phyloP scores from a whole-genome alignment of 1,140 invertebrate species.

The Cephus cinctus region DNA sequence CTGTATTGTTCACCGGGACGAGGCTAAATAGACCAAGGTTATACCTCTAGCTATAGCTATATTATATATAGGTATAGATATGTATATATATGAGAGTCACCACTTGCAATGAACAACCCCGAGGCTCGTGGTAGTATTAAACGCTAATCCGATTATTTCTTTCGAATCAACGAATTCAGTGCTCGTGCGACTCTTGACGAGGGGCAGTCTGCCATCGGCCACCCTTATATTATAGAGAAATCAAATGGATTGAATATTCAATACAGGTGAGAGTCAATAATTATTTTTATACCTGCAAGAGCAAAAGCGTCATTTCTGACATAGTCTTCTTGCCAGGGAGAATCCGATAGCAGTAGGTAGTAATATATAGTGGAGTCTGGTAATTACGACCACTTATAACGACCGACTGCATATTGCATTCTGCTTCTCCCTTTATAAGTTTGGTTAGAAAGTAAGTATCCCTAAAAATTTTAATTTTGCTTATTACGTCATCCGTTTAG shows the following conservation, averaged over 20 bases:
- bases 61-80: slow-evolving; percentile 1
- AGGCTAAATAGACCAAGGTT: too few relatives aligned
- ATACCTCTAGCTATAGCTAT: too few relatives aligned
- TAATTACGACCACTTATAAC: too few relatives aligned
- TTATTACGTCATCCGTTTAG: too few relatives aligned
- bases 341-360: too few relatives aligned
- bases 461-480: too few relatives aligned
- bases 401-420: too few relatives aligned
- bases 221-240: not conserved
- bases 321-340: not conserved
- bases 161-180: slow-evolving; percentile 29
- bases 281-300: not conserved
- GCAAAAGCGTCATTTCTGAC: slow-evolving; percentile 5
- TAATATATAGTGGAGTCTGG: too few relatives aligned
- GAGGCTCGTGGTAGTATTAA: slow-evolving; percentile 22
- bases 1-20: not conserved
- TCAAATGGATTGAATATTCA: not conserved
- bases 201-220: slow-evolving; percentile 10
- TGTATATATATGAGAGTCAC: slow-evolving; percentile 23
- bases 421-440: too few relatives aligned
- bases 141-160: slow-evolving; percentile 41
- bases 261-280: slow-evolving; percentile 1
- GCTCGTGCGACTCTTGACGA: slow-evolving; percentile 3
- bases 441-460: too few relatives aligned
- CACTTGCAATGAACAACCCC: slow-evolving; percentile 30